A percentile compares a stretch with the other conserved stretches of the same genome.
These are phyloP conservation scores for Imbricaverruca yamaguchii DNA, from an alignment of 2,888 invertebrate genomes.

Conservation along the genomic window DNA sequence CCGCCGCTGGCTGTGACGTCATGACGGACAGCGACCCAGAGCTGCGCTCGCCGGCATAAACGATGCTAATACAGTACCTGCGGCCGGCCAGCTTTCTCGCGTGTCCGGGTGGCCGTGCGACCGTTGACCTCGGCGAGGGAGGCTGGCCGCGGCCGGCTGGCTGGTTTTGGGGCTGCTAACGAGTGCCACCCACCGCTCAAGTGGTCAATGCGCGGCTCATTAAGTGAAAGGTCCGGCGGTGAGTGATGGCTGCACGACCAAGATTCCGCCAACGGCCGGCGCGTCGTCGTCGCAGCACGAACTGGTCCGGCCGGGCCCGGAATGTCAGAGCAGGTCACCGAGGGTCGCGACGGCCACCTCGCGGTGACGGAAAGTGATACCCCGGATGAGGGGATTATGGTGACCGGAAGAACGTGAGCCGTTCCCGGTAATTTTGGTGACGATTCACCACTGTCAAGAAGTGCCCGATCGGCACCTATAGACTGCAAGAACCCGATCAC, in stretches of 20 bases:
- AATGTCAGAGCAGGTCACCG: not conserved
- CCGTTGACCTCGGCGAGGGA: not conserved
- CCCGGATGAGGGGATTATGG: too few relatives aligned
- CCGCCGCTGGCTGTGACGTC: conserved; percentile 1
- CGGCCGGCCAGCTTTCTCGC: not conserved
- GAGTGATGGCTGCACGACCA: not conserved
- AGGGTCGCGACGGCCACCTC: too few relatives aligned
- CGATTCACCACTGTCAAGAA: too few relatives aligned
- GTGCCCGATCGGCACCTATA: too few relatives aligned
- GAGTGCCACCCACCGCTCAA: not conserved
- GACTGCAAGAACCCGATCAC: too few relatives aligned
- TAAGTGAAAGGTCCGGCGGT: not conserved
- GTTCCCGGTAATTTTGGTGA: too few relatives aligned
- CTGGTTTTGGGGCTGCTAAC: not conserved
- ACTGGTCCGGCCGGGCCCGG: not conserved
- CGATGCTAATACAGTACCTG: not conserved
- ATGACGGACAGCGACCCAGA: not conserved
- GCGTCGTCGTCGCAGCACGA: too few relatives aligned
- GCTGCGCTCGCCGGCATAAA: not conserved
- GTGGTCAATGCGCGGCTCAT: not conserved
- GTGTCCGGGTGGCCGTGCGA: not conserved
- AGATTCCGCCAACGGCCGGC: too few relatives aligned
- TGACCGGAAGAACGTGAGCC: too few relatives aligned
- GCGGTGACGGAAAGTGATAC: too few relatives aligned
- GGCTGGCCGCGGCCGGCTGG: too few relatives aligned